Conservation (phyloP, 2,113 vertebrate genomes). For the Erythrocercus mccallii region DNA sequence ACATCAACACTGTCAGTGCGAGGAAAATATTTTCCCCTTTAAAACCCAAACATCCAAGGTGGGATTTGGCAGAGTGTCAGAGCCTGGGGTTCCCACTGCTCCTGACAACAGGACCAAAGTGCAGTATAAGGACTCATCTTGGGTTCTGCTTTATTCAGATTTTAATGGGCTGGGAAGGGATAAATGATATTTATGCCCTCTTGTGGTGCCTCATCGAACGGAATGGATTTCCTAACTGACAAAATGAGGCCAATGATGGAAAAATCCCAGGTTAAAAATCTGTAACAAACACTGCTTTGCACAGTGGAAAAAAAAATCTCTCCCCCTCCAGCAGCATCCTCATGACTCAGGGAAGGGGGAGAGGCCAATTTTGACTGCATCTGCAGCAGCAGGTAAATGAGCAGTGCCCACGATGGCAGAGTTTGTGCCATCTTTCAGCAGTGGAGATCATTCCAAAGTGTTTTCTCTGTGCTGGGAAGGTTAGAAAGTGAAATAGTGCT, state of each 20-base stretch:
- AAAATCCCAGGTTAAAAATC: constrained; percentile 22
- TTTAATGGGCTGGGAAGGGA: background rate
- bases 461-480: background rate
- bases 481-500: background rate
- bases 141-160: background rate
- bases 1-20: background rate
- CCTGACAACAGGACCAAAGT: background rate
- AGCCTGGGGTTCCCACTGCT: background rate
- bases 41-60: constrained; percentile 28
- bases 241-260: background rate
- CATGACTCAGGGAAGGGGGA: background rate
- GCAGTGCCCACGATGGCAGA: background rate
- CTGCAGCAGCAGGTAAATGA: constrained; percentile 5
- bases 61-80: background rate
- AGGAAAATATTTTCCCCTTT: constrained; percentile 6
- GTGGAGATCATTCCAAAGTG: background rate
- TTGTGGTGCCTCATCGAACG: constrained; percentile 28
- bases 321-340: background rate
- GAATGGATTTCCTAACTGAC: background rate
- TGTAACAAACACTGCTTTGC: background rate
- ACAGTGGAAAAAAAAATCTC: background rate
- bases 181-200: constrained; percentile 56
- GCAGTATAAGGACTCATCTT: background rate
- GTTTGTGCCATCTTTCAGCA: background rate
- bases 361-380: background rate